Evolutionary conservation across 2,888 invertebrate genomes (phyloP), one percentile per base, ranked within the genome.

Genomic region (Metopia argyrocephala): DNA sequence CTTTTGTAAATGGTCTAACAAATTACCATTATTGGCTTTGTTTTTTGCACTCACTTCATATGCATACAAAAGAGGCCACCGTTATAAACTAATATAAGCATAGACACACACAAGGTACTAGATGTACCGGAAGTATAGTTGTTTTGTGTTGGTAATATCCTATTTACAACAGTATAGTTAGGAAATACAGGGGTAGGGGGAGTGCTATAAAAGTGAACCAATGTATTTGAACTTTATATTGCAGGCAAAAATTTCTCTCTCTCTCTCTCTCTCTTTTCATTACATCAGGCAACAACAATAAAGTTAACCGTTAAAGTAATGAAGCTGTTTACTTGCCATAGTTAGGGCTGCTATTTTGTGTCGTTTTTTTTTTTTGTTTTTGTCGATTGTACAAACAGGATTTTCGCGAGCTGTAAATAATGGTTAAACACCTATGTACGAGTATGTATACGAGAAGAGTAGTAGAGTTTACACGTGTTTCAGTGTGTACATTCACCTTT

Each of bases 281-380:
- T 4, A 3, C 3, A 38, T 3, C 12, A 15, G 2, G 3, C 38
- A 38, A 1, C 38, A 38, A 80, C 82, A 66, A 68, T 57, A 82
- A 48, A 4, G 15, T 80, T 78, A 73, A 46, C 64, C 73, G 78
- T 83, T 74, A 82, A 82, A 59, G 75, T 82, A 83, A 82, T 76
- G 76, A 78, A 76, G 78, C 76, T 76, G 76, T 80, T 80, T 71
- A 74, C 66, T 76, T 54, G 54, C 45, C 38, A 38, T 38, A 12
- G 48, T 52, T 71, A 38, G 15, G 31, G 31, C 46, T 59, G 45
- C 38, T 48, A 5, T n/a, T 65, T 38, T 1, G 12, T 38, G 38
- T 38, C 1, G 38, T 38, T 38, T 12, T 15, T 38, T 38, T 31
- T 52, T 62, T 27, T 50, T 56, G n/a, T 27, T 61, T 12, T 66